Base-by-base conservation (phyloP, 2,888 invertebrate genomes). In the Caenorhabditis wallacei region DNA sequence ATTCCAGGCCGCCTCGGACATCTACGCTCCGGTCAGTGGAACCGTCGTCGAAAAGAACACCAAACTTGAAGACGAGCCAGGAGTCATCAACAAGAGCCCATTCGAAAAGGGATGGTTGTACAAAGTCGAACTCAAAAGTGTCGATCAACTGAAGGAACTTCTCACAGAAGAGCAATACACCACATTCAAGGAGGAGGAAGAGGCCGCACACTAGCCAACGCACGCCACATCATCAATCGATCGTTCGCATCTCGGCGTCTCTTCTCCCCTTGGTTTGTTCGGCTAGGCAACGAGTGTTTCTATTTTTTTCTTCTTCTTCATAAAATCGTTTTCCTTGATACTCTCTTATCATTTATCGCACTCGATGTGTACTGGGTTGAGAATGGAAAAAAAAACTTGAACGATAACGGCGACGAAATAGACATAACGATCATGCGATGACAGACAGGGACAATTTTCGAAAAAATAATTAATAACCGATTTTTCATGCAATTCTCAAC, bases 91-190 rank as follows among this genome's bases (percentile, higher is more conserved):
- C 93, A 94, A 95, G 68, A 96, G 96, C 0, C 96, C 96, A 92
- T 96, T 97, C 91, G 95, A 96, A 1, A 94, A 97, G 92, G 98
- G 98, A 51, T 98, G 98, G 98, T 93, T 98, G 16, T 98, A 96
- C 92, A 97, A 96, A 93, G 92, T 98, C 37, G 95, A 96, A 92
- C 92, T 98, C 53, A 94, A 71, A 53, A 80, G 87, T 56, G 72
- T 61, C 26, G 79, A 64, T 0, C 88, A 91, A 57, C 80, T 91
- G 40, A 80, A 85, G 26, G 80, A 85, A n/a, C 82, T 91, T 43
- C 84, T 91, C 75, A 83, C 80, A 63, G 89, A 90, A 64, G 79
- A 94, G 69, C 94, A 95, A 69, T 98, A 98, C 93, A 94, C 95
- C 78, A 94, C 94, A 89, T 98, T 95, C 92, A 72, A 95, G 95